Evolutionary conservation across 1,140 invertebrate genomes (phyloP).

Genomic region (Brachionus rubens): DNA sequence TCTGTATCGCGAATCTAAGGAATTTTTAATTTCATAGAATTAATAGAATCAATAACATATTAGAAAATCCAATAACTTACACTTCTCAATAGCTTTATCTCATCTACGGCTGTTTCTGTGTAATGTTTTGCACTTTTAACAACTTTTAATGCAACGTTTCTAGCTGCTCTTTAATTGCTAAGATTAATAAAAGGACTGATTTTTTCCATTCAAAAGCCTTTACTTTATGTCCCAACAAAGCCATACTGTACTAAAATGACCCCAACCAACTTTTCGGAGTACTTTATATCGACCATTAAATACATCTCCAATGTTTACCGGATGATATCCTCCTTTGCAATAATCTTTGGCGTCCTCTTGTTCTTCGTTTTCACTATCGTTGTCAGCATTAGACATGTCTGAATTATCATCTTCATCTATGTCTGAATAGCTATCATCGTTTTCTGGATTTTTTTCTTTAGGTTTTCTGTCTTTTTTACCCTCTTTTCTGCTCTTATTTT

Average conservation of each 20-base stretch:
- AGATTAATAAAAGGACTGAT: background rate
- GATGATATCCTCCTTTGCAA: constrained; percentile 90
- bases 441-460: background rate
- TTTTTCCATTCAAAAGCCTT: background rate
- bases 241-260: constrained; percentile 97
- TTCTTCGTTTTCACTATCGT: constrained; percentile 71
- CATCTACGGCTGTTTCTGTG: constrained; percentile 94
- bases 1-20: constrained; percentile 81
- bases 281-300: constrained; percentile 90
- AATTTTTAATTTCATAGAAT: constrained; percentile 49
- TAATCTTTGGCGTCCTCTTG: constrained; percentile 92
- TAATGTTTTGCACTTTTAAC: constrained; percentile 97
- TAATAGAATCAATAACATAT: background rate
- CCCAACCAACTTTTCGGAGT: constrained; percentile 93
- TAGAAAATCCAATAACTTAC: background rate
- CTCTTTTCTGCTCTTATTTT: background rate
- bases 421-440: background rate
- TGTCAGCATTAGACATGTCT: constrained; percentile 63
- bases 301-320: constrained; percentile 90
- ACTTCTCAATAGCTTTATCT: constrained; percentile 89
- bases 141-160: constrained; percentile 94
- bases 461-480: background rate
- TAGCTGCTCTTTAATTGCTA: constrained; percentile 47
- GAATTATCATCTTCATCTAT: background rate
- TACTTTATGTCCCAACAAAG: constrained; percentile 85